Evolutionary conservation across 37 sponge, comb jelly and placozoan species (phyloP).

Genomic region (Trichoplax adhaerens): DNA sequence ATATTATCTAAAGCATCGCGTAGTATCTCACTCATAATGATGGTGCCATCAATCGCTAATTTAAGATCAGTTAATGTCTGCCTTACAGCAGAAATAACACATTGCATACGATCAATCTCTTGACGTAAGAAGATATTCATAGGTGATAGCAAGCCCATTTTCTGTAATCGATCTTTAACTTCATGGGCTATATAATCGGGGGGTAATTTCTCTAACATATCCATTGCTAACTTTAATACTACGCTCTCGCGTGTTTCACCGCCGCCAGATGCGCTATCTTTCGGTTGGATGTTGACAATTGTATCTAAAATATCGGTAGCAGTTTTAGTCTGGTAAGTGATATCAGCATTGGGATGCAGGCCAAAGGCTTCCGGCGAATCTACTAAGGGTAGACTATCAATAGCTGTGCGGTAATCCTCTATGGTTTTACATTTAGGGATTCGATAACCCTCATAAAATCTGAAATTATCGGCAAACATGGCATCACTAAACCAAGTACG

Average conservation of each 20-base stretch:
- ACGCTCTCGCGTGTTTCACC: conserved; percentile 97
- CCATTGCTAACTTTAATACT: conserved; percentile 62
- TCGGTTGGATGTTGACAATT: conserved; percentile 92
- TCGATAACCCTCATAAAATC: conserved; percentile 83
- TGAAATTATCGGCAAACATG: conserved; percentile 64
- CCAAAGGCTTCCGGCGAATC: conserved; percentile 98
- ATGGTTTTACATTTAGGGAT: conserved; percentile 70
- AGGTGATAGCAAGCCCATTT: conserved; percentile 80
- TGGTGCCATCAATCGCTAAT: conserved; percentile 97
- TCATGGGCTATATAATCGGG: conserved; percentile 89
- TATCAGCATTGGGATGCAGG: conserved; percentile 94
- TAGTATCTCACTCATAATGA: conserved; percentile 95
- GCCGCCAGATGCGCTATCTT: conserved; percentile 75
- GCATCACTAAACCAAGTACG: conserved; percentile 94
- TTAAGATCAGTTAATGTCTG: conserved; percentile 64
- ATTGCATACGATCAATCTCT: conserved; percentile 99
- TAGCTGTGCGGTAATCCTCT: conserved; percentile 62
- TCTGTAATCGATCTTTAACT: conserved; percentile 66
- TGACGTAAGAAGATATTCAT: conserved; percentile 99
- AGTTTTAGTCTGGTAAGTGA: conserved; percentile 94
- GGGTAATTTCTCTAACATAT: conserved; percentile 93
- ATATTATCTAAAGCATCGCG: conserved; percentile 86
- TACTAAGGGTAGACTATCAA: conserved; percentile 83
- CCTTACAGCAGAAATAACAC: conserved; percentile 68
- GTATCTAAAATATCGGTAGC: conserved; percentile 89